These are phyloP conservation scores for Periophthalmus magnuspinnatus DNA, from an alignment of 2,797 vertebrate genomes.

Conservation along the genomic window DNA sequence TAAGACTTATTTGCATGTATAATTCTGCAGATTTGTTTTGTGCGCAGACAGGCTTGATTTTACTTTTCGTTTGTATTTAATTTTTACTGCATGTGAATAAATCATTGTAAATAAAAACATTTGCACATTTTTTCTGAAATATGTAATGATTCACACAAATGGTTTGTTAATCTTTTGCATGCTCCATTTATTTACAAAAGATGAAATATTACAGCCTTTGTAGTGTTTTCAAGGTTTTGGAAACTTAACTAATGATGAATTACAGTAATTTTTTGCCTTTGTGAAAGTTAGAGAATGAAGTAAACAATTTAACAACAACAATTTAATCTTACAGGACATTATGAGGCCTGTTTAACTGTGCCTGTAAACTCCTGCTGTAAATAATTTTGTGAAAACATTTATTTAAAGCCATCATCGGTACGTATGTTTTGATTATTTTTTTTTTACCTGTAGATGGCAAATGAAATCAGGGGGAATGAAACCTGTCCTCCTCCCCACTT, in stretches of 20 bases:
- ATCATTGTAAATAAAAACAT: not conserved
- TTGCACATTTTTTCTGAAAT: not conserved
- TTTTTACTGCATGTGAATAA: not conserved
- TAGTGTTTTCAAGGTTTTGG: not conserved
- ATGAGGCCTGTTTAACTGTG: no score
- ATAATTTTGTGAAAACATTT: not conserved
- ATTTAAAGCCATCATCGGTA: no score
- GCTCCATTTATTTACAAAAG: not conserved
- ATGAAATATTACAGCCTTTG: constrained; percentile 4
- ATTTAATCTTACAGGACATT: not conserved
- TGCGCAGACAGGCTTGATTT: not conserved
- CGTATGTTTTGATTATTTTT: no score
- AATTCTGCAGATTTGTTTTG: not conserved
- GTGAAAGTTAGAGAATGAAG: not conserved
- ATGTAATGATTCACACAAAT: not conserved
- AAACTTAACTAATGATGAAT: constrained; percentile 14
- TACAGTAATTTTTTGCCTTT: not conserved
- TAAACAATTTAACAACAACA: not conserved
- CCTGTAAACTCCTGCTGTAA: constrained; percentile 8
- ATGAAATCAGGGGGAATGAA: no score
- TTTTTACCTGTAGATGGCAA: no score
- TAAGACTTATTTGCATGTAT: not conserved
- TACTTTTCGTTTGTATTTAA: not conserved
- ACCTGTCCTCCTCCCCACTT: no score
- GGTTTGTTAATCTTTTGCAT: not conserved